Percentiles rank a stretch among this genome's conserved stretches.
These are phyloP conservation scores for Pseudococcus longispinus DNA, from an alignment of 2,888 invertebrate species.

Conservation along the genomic window DNA sequence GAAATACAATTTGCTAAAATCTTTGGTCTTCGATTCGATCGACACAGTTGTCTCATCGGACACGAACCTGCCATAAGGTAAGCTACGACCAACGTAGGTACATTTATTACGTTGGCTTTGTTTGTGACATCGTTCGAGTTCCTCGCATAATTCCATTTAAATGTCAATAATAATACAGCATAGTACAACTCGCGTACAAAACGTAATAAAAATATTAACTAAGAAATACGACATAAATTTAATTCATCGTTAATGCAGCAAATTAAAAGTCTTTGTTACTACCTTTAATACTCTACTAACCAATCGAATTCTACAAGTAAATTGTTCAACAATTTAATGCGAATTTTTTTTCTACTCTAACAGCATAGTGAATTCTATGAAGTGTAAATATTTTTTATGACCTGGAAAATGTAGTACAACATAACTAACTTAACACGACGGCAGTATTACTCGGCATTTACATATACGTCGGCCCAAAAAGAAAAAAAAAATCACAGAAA, in stretches of 20 bases:
- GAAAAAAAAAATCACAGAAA: background rate
- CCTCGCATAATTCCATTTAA: slow-evolving; percentile 10
- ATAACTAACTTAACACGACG: slow-evolving; percentile 9
- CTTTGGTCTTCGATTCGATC: background rate
- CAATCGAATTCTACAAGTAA: slow-evolving; percentile 21
- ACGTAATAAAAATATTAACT: slow-evolving; percentile 35
- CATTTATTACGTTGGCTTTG: background rate
- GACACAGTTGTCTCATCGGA: background rate
- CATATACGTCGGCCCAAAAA: background rate
- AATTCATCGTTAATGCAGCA: slow-evolving; percentile 29
- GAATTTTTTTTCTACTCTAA: slow-evolving; percentile 26
- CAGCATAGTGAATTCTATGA: slow-evolving; percentile 14
- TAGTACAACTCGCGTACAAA: background rate
- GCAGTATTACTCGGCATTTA: background rate
- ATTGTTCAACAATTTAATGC: slow-evolving; percentile 29
- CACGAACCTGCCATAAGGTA: background rate
- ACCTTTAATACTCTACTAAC: slow-evolving; percentile 28
- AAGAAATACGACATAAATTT: slow-evolving; percentile 25
- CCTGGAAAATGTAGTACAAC: slow-evolving; percentile 36
- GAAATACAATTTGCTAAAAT: background rate
- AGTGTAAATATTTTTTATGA: slow-evolving; percentile 46
- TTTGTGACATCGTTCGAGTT: background rate
- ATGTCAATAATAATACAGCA: background rate
- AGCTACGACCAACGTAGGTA: background rate
- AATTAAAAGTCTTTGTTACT: slow-evolving; percentile 29